Percentiles rank a stretch among this genome's conserved stretches.
Evolutionary conservation across 2,888 invertebrate genomes (phyloP).

Genomic region (Chymomyza fuscimana): DNA sequence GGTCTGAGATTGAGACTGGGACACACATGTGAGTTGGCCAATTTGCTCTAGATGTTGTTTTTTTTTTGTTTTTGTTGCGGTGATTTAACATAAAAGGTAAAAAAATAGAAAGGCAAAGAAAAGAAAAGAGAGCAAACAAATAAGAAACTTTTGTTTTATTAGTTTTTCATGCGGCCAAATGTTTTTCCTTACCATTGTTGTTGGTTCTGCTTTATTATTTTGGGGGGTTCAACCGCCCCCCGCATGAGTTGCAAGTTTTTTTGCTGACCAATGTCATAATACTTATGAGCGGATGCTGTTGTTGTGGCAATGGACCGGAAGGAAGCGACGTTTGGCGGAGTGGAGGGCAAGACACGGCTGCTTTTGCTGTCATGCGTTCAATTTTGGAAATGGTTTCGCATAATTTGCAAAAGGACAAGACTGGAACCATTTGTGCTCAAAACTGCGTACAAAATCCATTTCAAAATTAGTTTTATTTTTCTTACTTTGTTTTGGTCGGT

Average conservation of each 20-base stretch:
- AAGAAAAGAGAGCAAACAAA: slow-evolving; percentile 33
- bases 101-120: slow-evolving; percentile 30
- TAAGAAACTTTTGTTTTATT: slow-evolving; percentile 71
- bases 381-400: slow-evolving; percentile 78
- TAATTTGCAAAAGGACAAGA: slow-evolving; percentile 72
- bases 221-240: slow-evolving; percentile 12
- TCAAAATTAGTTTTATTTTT: slow-evolving; percentile 69
- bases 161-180: slow-evolving; percentile 68
- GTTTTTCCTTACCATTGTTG: slow-evolving; percentile 46
- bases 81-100: slow-evolving; percentile 72
- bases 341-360: too few species aligned
- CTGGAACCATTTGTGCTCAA: slow-evolving; percentile 67
- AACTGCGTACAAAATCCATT: slow-evolving; percentile 74
- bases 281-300: slow-evolving; percentile 31
- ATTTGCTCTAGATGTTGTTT: slow-evolving; percentile 23
- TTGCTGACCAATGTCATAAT: slow-evolving; percentile 73
- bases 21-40: slow-evolving; percentile 59
- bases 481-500: slow-evolving; percentile 19
- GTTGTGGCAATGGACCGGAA: slow-evolving; percentile 23
- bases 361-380: slow-evolving; percentile 69
- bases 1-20: slow-evolving; percentile 15
- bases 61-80: slow-evolving; percentile 47
- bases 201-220: slow-evolving; percentile 9
- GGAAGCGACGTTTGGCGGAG: background rate
- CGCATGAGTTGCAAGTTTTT: slow-evolving; percentile 73